A percentile compares a stretch with the other conserved stretches of the same genome.
Conservation (phyloP, 23 tunicate genomes). For the Ascidia mentula region DNA sequence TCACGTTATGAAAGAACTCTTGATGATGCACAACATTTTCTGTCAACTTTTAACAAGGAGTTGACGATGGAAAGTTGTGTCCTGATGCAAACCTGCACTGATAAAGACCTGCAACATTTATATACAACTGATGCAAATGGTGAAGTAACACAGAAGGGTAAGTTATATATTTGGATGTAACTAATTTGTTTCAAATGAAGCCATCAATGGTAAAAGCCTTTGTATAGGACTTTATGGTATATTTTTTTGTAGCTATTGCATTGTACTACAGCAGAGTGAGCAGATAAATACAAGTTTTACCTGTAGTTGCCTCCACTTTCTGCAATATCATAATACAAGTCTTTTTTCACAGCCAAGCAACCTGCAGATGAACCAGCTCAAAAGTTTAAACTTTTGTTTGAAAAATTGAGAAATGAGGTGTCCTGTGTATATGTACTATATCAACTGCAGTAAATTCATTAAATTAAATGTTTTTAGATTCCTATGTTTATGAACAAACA, state of each 20-base stretch:
- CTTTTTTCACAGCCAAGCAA: slow-evolving; percentile 14
- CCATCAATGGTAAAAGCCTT: too few species aligned
- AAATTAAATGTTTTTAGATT: slow-evolving; percentile 10
- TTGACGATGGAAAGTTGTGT: background rate
- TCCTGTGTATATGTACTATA: background rate
- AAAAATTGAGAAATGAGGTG: slow-evolving; percentile 45
- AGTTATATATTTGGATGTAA: too few species aligned
- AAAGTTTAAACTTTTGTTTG: slow-evolving; percentile 29
- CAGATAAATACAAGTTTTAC: too few species aligned
- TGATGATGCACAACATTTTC: background rate
- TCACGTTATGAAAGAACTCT: too few species aligned
- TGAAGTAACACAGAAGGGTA: too few species aligned
- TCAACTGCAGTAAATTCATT: too few species aligned
- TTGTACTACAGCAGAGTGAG: too few species aligned
- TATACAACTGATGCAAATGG: too few species aligned
- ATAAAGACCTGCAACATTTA: too few species aligned
- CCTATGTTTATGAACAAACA: slow-evolving; percentile 23
- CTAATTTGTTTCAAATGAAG: too few species aligned
- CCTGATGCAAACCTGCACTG: background rate
- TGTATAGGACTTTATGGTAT: too few species aligned
- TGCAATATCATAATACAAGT: background rate
- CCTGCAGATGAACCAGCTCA: slow-evolving; percentile 68
- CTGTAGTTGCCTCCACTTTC: background rate
- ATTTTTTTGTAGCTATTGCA: too few species aligned
- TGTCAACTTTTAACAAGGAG: background rate